Evolutionary conservation across 2,888 invertebrate genomes (phyloP), one percentile per base, ranked within the genome.

Genomic region (Xanthorhoe designata): DNA sequence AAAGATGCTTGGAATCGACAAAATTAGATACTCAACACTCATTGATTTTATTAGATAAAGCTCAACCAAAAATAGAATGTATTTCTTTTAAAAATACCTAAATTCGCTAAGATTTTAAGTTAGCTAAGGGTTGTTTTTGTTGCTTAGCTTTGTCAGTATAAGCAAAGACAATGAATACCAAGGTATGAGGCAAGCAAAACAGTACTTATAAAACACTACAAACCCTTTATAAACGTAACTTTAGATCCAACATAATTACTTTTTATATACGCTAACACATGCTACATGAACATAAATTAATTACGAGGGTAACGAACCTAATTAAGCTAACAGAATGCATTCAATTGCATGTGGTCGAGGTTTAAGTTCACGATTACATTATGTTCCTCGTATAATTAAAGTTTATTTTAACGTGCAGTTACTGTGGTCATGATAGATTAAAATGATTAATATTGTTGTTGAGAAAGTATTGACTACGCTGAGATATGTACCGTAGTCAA

Each of bases 281-380:
- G 69, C 55, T 59, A 38, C 38, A 62, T 47, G 32, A 54, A 54
- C 61, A 64, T 63, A 61, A 62, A 49, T 54, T 38, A 56, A 61
- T 67, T 42, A 49, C 4, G 47, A 63, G 57, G 66, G 59, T 55
- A 62, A 61, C 47, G 66, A 61, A 66, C 66, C 52, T 67, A 56
- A 68, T 70, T 56, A 69, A 51, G 45, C 52, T 62, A 58, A 65
- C 68, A 61, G 68, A 68, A 63, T 59, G 49, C 35, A 67, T 45
- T 38, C 45, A 55, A 49, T 24, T 24, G 52, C 49, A 53, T 51
- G 35, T 50, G 49, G 64, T 59, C 64, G 64, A 18, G 24, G 49
- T 56, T 67, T 64, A 45, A 63, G 60, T 60, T 59, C 45, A 64
- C 18, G 51, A 54, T 63, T 61, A 51, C 19, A 53, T 51, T 61